These are phyloP conservation scores for Drosophila nasuta DNA, from an alignment of 1,140 invertebrate species.

Conservation along the genomic window DNA sequence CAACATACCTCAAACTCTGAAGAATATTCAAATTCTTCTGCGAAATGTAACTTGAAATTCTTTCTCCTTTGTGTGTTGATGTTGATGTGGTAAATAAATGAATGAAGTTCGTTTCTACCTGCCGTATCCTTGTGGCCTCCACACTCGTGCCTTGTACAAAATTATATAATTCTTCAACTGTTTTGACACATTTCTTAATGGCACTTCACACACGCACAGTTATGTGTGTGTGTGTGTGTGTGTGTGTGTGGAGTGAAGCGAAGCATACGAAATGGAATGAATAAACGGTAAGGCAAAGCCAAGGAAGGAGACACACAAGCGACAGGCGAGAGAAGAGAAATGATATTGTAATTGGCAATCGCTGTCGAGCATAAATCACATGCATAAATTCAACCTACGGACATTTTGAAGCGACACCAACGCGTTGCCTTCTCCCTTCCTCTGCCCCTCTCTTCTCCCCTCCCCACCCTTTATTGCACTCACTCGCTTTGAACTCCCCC, in stretches of 20 bases:
- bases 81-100: not conserved
- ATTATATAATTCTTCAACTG: constrained; percentile 78
- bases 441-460: not conserved
- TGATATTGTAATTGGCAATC: constrained; percentile 82
- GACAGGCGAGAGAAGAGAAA: constrained; percentile 69
- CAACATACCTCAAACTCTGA: not conserved
- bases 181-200: constrained; percentile 82
- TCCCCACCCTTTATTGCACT: not conserved
- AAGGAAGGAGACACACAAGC: constrained; percentile 16
- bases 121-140: not conserved
- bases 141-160: constrained; percentile 44
- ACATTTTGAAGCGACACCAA: constrained; percentile 62
- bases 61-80: not conserved
- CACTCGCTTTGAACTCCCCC: not conserved
- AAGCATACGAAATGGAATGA: constrained; percentile 37
- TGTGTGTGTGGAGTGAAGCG: constrained; percentile 6
- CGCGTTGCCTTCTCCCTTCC: constrained; percentile 24
- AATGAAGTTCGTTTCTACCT: constrained; percentile 16
- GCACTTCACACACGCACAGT: constrained; percentile 64
- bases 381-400: constrained; percentile 76
- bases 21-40: not conserved
- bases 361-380: constrained; percentile 81
- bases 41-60: not conserved
- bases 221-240: not conserved
- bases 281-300: constrained; percentile 22